Base-by-base conservation (phyloP, 2,888 invertebrate species). In the Sesia bembeciformis region DNA sequence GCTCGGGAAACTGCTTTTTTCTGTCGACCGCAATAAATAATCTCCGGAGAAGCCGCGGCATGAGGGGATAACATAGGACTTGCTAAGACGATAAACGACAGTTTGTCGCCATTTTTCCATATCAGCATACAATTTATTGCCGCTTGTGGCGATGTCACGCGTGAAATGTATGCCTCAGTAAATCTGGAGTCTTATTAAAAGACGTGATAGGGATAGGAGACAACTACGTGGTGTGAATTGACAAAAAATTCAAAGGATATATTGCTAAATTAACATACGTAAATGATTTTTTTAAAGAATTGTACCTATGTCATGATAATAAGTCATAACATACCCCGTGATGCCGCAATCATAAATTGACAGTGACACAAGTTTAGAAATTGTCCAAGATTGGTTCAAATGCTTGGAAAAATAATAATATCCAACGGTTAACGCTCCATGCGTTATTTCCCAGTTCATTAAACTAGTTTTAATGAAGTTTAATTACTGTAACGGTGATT, bases 51-150 rank as follows among this genome's bases (percentile, higher is more conserved):
- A 63, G 69, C 65, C 62, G 61, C 60, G 57, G 60, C 63, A 57
- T 54, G 57, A 58, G 51, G 54, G 54, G 62, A 70, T 70, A 71
- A 71, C 65, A 63, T 65, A 64, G 66, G 67, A 68, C 68, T 67
- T 65, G 61, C 61, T 67, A 65, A 7, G 70, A 70, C 69, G 76
- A 74, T 76, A 78, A 77, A 76, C 72, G 70, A 72, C 70, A 74
- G 71, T 76, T 80, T 77, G 65, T 63, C 70, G 72, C 72, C 67
- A 74, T 78, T 77, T 78, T 78, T 77, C 70, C 74, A 72, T 81
- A 79, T 76, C 74, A 76, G 70, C 68, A 64, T 70, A 75, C 70
- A 79, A 81, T 81, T 79, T 81, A 82, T 81, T 66, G 74, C 65
- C 66, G 62, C 62, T 63, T 60, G 62, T 64, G 67, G 78, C 77